These are phyloP conservation scores for Lasioglossum zephyrum DNA, from an alignment of 2,888 invertebrate genomes.

Conservation along the genomic window DNA sequence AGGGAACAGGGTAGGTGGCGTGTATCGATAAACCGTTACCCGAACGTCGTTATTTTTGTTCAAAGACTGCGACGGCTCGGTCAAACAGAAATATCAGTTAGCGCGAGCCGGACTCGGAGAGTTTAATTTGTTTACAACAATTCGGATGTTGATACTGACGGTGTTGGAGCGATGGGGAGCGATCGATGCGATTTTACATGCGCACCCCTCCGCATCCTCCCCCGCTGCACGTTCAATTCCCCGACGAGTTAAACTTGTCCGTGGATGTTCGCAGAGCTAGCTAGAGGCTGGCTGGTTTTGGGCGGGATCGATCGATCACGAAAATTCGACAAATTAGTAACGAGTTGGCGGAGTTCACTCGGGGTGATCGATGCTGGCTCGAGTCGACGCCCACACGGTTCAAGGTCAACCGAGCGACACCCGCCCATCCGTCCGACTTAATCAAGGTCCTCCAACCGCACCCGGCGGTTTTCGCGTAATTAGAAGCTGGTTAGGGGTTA, in stretches of 20 bases:
- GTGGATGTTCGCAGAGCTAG: background rate
- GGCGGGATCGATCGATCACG: background rate
- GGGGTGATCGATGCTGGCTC: constrained; percentile 5
- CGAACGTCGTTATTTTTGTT: constrained; percentile 17
- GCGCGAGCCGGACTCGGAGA: background rate
- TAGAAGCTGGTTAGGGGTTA: constrained; percentile 43
- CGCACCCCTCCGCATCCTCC: no score
- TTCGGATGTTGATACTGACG: background rate
- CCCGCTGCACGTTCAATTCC: background rate
- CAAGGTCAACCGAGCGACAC: constrained; percentile 21
- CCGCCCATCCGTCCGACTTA: constrained; percentile 14
- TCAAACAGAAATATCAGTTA: constrained; percentile 4
- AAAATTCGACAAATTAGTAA: background rate
- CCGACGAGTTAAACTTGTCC: background rate
- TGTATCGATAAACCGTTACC: background rate
- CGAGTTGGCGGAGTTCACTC: background rate
- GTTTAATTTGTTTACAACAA: constrained; percentile 38
- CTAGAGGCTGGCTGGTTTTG: background rate
- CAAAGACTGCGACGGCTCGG: background rate
- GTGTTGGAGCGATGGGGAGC: background rate
- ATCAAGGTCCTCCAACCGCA: constrained; percentile 22
- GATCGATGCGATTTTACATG: background rate
- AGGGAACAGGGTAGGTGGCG: background rate
- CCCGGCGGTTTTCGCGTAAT: constrained; percentile 44
- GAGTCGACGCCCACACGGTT: background rate